These are phyloP conservation scores for Labeo rohita DNA, from an alignment of 2,113 vertebrate species.

Conservation along the genomic window DNA sequence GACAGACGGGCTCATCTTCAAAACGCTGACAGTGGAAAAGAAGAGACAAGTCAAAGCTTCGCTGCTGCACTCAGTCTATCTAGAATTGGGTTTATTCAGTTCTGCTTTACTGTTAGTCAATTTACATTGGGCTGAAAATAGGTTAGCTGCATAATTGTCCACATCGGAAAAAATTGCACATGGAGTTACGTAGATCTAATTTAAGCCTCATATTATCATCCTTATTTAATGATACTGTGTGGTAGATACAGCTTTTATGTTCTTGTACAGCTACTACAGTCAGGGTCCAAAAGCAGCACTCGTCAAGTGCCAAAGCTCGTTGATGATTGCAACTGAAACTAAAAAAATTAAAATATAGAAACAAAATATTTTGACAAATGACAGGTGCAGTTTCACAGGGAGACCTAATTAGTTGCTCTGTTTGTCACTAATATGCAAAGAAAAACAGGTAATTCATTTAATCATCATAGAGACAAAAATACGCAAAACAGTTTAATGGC, in stretches of 20 bases:
- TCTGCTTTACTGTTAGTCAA: not conserved
- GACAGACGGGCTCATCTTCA: constrained; percentile 21
- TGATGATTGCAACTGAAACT: not conserved
- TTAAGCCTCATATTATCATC: not conserved
- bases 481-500: not conserved
- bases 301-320: not conserved
- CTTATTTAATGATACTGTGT: not conserved
- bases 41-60: not conserved
- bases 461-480: not conserved
- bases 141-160: constrained; percentile 16
- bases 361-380: not conserved
- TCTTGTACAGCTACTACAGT: not conserved
- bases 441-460: not conserved
- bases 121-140: not conserved
- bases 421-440: not conserved
- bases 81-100: not conserved
- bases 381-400: not conserved
- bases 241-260: not conserved
- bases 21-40: constrained; percentile 38
- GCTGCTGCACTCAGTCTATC: not conserved
- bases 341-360: not conserved
- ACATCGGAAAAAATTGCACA: not conserved
- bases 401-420: not conserved
- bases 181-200: not conserved
- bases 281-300: not conserved